Base-by-base conservation (phyloP, 1,140 invertebrate genomes). In the Stegodyphus mimosarum region DNA sequence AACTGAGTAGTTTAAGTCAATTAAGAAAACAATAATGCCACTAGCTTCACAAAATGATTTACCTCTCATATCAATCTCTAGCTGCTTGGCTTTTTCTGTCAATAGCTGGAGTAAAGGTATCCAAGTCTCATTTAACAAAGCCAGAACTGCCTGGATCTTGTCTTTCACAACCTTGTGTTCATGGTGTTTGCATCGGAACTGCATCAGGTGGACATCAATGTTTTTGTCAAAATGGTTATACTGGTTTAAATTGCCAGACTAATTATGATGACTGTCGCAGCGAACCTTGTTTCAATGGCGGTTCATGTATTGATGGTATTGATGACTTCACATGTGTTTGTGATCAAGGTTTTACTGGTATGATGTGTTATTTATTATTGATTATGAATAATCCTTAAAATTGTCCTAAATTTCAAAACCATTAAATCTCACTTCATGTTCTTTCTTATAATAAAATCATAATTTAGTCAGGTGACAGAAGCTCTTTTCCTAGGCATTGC, bases 121-220 rank as follows among this genome's bases (percentile, higher is more conserved):
- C 18, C n/a, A 60, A 84, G 13, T 17, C 51, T 6, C 60, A 55
- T 66, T 9, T 17, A 33, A 55, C 55, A 33, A 70, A 70, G 13
- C 15, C 49, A 64, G 75, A 77, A 64, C 18, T 73, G 9, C 60
- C 75, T 15, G 83, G 83, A 15, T 60, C 80, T 15, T 87, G 86
- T 51, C 15, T 60, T 15, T 74, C 52, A 6, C 64, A 80, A 63
- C 86, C 86, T 50, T 87, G 86, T 79, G 48, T 87, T 70, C 86
- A 87, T 66, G 86, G 86, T 50, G 48, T 87, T 88, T 96, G 95
- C 88, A 95, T 95, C 66, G 96, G 93, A 88, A 95, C 96, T 88
- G 95, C 97, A 88, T 95, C 96, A 88, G 96, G 97, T 88, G 95
- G 95, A 2, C 97, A 97, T 90, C 94, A 95, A 86, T 99, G 98